Conservation (phyloP, 2,888 invertebrate species). For the Baccha elongata region DNA sequence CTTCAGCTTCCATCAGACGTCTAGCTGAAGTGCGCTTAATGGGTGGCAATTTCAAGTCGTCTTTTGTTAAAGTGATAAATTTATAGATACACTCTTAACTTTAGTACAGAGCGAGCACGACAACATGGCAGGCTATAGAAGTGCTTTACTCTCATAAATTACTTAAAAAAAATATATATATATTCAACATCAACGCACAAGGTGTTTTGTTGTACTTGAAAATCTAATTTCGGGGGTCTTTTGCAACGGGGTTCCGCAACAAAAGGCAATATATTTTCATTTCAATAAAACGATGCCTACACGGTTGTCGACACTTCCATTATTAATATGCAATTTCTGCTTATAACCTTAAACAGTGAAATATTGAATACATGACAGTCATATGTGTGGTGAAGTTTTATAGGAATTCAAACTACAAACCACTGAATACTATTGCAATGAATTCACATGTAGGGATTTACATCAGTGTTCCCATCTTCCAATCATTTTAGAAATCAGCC, state of each 20-base stretch:
- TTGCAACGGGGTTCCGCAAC: slow-evolving; percentile 44
- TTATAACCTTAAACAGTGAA: slow-evolving; percentile 14
- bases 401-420: neutral
- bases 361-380: slow-evolving; percentile 42
- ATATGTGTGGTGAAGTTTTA: neutral
- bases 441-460: neutral
- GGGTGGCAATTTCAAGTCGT: slow-evolving; percentile 67
- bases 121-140: slow-evolving; percentile 6
- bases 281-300: slow-evolving; percentile 23
- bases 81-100: slow-evolving; percentile 45
- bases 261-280: slow-evolving; percentile 64
- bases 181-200: slow-evolving; percentile 29
- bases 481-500: too few species aligned
- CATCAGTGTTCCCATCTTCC: neutral
- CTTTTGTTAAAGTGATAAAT: slow-evolving; percentile 57
- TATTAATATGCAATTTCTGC: slow-evolving; percentile 53
- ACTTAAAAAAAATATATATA: slow-evolving; percentile 48
- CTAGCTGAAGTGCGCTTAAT: slow-evolving; percentile 48
- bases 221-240: slow-evolving; percentile 43
- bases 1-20: neutral
- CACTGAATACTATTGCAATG: neutral
- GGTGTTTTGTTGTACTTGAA: slow-evolving; percentile 40
- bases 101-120: neutral
- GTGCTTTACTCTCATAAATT: slow-evolving; percentile 46
- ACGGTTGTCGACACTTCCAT: neutral